These are phyloP conservation scores for Etheostoma nigrum DNA, from an alignment of 2,797 vertebrate species.

Conservation along the genomic window DNA sequence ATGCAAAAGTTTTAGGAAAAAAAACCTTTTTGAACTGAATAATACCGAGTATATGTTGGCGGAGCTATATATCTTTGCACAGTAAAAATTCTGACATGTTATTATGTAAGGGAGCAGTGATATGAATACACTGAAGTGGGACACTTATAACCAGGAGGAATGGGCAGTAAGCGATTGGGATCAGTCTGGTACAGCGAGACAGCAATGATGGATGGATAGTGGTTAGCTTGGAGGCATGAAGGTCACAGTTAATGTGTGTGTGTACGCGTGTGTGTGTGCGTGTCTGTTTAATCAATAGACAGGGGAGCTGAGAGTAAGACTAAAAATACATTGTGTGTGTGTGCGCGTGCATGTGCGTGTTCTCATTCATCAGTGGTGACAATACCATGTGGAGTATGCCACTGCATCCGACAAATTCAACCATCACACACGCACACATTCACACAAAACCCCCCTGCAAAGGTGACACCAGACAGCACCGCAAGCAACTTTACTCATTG, in stretches of 20 bases:
- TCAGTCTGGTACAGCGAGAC: slow-evolving; percentile 72
- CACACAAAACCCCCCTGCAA: slow-evolving; percentile 65
- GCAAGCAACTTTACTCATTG: slow-evolving; percentile 76
- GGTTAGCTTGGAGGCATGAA: slow-evolving; percentile 77
- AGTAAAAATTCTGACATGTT: slow-evolving; percentile 59
- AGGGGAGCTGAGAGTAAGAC: slow-evolving; percentile 61
- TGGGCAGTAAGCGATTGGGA: slow-evolving; percentile 77
- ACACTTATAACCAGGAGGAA: slow-evolving; percentile 56
- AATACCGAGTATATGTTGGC: not conserved
- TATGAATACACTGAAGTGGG: slow-evolving; percentile 54
- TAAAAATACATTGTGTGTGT: slow-evolving; percentile 69
- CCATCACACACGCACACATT: slow-evolving; percentile 60
- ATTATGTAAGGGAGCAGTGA: slow-evolving; percentile 52
- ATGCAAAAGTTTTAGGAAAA: slow-evolving; percentile 1
- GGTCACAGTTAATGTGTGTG: slow-evolving; percentile 72
- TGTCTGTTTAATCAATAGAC: slow-evolving; percentile 76
- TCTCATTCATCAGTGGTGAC: slow-evolving; percentile 83
- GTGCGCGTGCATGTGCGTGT: slow-evolving; percentile 1
- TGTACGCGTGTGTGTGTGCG: slow-evolving; percentile 31
- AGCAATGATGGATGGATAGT: slow-evolving; percentile 77
- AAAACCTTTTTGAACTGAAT: slow-evolving; percentile 4
- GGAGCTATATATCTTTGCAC: slow-evolving; percentile 8
- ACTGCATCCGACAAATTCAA: slow-evolving; percentile 74
- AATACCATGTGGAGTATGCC: slow-evolving; percentile 81
- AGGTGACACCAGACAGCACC: slow-evolving; percentile 76